Conservation (phyloP, 2,888 invertebrate genomes). For the Spialia ferax region DNA sequence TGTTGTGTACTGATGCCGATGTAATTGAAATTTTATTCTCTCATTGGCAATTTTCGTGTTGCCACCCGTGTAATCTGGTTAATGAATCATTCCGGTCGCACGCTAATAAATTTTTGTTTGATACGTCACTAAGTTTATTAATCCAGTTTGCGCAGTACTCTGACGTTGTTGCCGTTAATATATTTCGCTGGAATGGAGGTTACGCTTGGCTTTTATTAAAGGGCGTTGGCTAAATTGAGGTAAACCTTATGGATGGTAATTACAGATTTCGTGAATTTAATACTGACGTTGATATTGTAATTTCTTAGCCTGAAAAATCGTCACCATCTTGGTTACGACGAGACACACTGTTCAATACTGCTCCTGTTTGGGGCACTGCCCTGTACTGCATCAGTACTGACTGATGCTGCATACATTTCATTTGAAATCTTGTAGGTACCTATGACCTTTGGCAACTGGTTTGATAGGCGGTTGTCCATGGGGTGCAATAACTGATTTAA, state of each 20-base stretch:
- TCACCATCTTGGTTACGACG: not conserved
- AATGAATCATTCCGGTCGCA: conserved; percentile 40
- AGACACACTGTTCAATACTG: too few species aligned
- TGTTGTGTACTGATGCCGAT: conserved; percentile 43
- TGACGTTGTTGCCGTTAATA: conserved; percentile 23
- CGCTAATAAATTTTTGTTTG: conserved; percentile 37
- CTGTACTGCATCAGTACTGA: too few species aligned
- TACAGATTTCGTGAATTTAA: not conserved
- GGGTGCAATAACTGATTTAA: too few species aligned
- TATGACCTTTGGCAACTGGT: too few species aligned
- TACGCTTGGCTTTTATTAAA: conserved; percentile 34
- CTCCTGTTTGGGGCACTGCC: too few species aligned
- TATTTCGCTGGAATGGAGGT: conserved; percentile 21
- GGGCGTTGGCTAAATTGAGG: conserved; percentile 18
- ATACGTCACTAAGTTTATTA: conserved; percentile 37
- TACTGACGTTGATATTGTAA: not conserved
- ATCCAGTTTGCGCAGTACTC: conserved; percentile 27
- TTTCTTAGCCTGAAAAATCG: not conserved
- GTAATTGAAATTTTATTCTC: conserved; percentile 50
- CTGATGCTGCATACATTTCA: too few species aligned
- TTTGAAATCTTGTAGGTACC: too few species aligned
- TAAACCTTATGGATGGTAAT: conserved; percentile 2
- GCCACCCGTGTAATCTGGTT: conserved; percentile 43
- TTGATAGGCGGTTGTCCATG: too few species aligned
- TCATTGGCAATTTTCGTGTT: conserved; percentile 43